A percentile compares a stretch with the other conserved stretches of the same genome.
Evolutionary conservation across 2,113 vertebrate species (phyloP).

Genomic region (Chaetorhynchus papuensis): DNA sequence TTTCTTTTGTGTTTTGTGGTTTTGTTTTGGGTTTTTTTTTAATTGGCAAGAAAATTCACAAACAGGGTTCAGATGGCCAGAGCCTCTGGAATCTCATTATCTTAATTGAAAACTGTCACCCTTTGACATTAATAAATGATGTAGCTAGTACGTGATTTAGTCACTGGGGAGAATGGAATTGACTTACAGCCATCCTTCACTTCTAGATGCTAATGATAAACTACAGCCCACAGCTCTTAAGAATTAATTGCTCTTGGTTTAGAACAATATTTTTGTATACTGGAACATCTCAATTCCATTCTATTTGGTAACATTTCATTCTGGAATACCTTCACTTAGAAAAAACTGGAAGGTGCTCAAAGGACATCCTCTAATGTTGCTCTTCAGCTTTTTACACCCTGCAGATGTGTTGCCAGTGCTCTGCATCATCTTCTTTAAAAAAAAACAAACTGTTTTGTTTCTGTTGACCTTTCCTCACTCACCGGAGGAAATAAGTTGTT

Average conservation of each 20-base stretch:
- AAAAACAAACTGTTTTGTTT: neutral
- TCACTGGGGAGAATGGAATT: neutral
- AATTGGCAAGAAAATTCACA: neutral
- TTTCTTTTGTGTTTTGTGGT: neutral
- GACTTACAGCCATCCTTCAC: neutral
- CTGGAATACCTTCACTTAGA: neutral
- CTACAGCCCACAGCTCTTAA: neutral
- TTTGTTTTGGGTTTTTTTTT: neutral
- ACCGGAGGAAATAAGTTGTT: neutral
- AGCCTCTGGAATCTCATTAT: conserved; percentile 38
- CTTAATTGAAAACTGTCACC: conserved; percentile 29
- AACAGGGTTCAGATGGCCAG: conserved; percentile 11
- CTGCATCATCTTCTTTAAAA: neutral
- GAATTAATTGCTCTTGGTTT: conserved; percentile 18
- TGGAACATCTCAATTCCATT: neutral
- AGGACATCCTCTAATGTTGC: neutral
- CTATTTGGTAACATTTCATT: neutral
- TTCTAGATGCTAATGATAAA: conserved; percentile 15
- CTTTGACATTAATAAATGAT: conserved; percentile 8
- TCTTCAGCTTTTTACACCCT: neutral
- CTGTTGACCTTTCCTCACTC: neutral
- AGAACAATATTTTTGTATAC: neutral
- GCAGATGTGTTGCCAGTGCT: neutral
- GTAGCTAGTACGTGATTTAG: neutral
- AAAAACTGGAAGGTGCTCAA: neutral